Evolutionary conservation across 2,113 vertebrate species (phyloP).

Genomic region (Alouatta palliata): DNA sequence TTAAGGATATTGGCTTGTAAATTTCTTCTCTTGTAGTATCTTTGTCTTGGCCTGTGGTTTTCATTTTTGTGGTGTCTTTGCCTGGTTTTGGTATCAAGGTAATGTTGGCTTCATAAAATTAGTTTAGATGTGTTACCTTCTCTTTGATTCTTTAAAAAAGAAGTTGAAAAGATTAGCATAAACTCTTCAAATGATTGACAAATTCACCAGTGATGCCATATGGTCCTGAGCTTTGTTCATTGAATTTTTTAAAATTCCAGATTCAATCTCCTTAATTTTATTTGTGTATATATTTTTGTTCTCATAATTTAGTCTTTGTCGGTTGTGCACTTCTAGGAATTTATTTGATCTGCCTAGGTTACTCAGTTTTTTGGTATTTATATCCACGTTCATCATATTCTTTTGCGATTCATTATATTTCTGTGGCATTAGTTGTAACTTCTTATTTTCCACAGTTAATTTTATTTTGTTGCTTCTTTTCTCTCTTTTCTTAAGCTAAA

Average conservation of each 20-base stretch:
- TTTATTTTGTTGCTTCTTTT: not conserved
- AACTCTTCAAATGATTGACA: not conserved
- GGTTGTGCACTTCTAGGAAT: not conserved
- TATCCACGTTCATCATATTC: not conserved
- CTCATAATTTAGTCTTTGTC: not conserved
- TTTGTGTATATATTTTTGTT: not conserved
- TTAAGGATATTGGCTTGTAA: not conserved
- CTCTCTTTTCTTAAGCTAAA: not conserved
- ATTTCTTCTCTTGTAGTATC: not conserved
- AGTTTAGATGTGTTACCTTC: not conserved
- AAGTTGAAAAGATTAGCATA: not conserved
- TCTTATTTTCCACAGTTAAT: not conserved
- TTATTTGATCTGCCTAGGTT: not conserved
- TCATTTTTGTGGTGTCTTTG: not conserved
- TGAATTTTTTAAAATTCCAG: not conserved
- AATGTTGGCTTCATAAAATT: not conserved
- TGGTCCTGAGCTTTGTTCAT: not conserved
- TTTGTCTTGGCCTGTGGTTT: not conserved
- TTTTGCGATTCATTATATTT: not conserved
- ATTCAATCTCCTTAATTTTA: not conserved
- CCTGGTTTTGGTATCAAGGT: not conserved
- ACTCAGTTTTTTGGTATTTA: not conserved
- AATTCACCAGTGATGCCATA: not conserved
- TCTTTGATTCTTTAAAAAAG: fast-evolving
- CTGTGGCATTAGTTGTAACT: not conserved